Base-by-base conservation (phyloP, 1,140 invertebrate species). In the Lepidotrigona ventralis region DNA sequence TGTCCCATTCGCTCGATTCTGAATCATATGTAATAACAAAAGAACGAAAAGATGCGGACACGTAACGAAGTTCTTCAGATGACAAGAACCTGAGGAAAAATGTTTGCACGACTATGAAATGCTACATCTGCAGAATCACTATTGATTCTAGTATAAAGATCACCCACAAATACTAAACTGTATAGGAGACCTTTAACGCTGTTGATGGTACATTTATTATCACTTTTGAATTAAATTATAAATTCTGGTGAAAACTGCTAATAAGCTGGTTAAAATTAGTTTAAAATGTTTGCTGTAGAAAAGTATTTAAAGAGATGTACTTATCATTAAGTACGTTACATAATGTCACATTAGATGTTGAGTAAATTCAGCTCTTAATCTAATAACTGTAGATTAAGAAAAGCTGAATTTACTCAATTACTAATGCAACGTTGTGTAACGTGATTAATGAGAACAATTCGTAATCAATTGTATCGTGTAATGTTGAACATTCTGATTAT, bases 1-100 rank as follows among this genome's bases (percentile, higher is more conserved):
- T 89, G 83, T 89, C 85, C 85, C 88, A 89, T 89, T 89, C 75
- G 77, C 85, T 88, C 82, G 87, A 80, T 74, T 89, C 63, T 77
- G 85, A 83, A 79, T 86, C 81, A 68, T 68, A 78, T 77, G 53
- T 74, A 70, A 56, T 81, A 84, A 86, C 82, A 85, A 81, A 76
- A 79, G 80, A 79, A 88, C 73, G 78, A 79, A 88, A 60, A 75
- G 54, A 86, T 69, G 69, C 78, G 88, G 78, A 86, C 81, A 81
- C 70, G 74, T 79, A 84, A 33, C 8, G 46, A 56, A 85, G 66
- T 64, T 85, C 51, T 79, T 85, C 83, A 23, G 64, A 83, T 69
- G 82, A 88, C 76, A 77, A 51, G 73, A 76, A 85, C 14, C 54
- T 33, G 66, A 75, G 75, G 39, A 80, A 39, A 80, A 75, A 78